Base-by-base conservation (phyloP, 2,797 vertebrate genomes). In the Intellagama lesueurii region DNA sequence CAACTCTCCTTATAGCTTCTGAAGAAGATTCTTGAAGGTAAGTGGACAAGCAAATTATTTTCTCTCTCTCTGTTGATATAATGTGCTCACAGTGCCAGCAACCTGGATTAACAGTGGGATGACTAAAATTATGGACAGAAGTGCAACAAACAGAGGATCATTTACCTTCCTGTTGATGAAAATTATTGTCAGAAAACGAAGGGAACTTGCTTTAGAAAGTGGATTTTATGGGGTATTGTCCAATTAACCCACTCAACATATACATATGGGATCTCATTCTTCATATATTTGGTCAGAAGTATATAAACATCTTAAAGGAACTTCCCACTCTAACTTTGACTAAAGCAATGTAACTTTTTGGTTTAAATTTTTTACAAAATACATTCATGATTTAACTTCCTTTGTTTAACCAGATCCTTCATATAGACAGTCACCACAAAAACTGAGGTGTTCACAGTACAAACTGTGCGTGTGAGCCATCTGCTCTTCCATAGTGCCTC, bases 261-360 rank as follows among this genome's bases (percentile, higher is more conserved):
- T 6, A 64, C 11, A 69, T 70, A 70, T n/a, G 3, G 28, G 26
- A 47, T 40, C 11, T 60, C 17, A 68, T 22, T 75, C 40, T 56
- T 40, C 35, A 68, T 76, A 28, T 4, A 83, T 77, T 66, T 52
- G n/a, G 22, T 47, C 35, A 88, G 19, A 72, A 81, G 26, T 52
- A 35, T 30, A 19, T 11, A 24, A 70, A 80, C 88, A 1, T 12
- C 73, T 78, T 64, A 64, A 77, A 80, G 16, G 56, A 83, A 0
- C 5, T 32, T 49, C 16, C 87, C 32, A 5, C 83, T 76, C 78
- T 5, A 9, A 17, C 0, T 3, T 44, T 75, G 49, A 80, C 1
- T 5, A 35, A 87, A 88, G 92, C 14, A 73, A 4, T 66, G 5
- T 16, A 75, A 83, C 40, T 40, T 90, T 78, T 78, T 70, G 5